These are phyloP conservation scores for Galerucella pusilla DNA, from an alignment of 2,888 invertebrate species.

Conservation along the genomic window DNA sequence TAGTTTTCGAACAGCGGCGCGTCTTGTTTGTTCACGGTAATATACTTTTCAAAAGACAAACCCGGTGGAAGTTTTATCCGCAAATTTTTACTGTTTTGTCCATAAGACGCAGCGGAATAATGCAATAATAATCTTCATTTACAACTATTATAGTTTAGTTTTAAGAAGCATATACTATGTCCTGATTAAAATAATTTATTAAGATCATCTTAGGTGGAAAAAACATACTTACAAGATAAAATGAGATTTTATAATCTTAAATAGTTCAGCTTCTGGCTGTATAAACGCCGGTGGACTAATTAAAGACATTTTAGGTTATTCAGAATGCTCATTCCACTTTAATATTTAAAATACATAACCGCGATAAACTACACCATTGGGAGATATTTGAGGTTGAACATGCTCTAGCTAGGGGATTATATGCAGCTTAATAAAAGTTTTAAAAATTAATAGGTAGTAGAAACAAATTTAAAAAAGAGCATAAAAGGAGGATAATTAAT, in stretches of 20 bases:
- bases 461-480: background rate
- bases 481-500: background rate
- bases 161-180: too few species aligned
- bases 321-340: background rate
- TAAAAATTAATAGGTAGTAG: background rate
- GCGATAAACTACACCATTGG: background rate
- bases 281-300: slow-evolving; percentile 14
- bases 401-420: background rate
- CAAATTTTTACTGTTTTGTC: slow-evolving; percentile 20
- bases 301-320: background rate
- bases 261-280: background rate
- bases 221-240: too few species aligned
- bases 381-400: slow-evolving; percentile 2
- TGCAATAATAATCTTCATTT: too few species aligned
- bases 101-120: background rate
- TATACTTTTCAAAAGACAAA: slow-evolving; percentile 23
- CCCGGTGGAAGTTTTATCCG: slow-evolving; percentile 24
- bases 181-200: too few species aligned
- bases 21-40: slow-evolving; percentile 51
- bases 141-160: too few species aligned
- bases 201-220: too few species aligned
- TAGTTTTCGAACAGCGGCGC: slow-evolving; percentile 47
- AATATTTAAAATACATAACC: slow-evolving; percentile 3
- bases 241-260: background rate
- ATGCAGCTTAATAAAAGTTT: background rate